These are phyloP conservation scores for Eucidaris tribuloides DNA, from an alignment of 35 echinoderm and acorn worm genomes.

Conservation along the genomic window DNA sequence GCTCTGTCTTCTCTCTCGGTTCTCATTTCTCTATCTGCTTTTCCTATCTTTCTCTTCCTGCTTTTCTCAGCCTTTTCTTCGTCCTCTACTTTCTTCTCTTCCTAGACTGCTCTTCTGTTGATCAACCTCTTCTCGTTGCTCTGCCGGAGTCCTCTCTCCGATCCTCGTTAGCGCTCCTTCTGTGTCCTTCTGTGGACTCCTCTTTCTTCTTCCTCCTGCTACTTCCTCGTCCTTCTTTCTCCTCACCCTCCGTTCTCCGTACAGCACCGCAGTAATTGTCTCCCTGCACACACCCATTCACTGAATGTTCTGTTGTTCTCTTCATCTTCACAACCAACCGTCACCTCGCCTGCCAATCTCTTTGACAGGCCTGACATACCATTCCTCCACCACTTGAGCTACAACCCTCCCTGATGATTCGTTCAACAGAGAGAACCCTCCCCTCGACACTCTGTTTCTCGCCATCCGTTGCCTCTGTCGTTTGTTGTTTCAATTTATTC, in stretches of 20 bases:
- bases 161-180: background rate
- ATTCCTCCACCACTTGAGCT: slow-evolving; percentile 12
- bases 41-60: background rate
- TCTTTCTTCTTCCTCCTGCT: background rate
- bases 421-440: too few species aligned
- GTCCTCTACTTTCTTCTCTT: background rate
- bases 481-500: too few species aligned
- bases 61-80: background rate
- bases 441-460: too few species aligned
- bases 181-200: background rate
- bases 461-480: too few species aligned
- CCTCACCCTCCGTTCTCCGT: background rate
- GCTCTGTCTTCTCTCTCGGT: background rate
- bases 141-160: background rate
- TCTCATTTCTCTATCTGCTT: background rate
- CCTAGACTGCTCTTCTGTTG: background rate
- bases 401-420: background rate
- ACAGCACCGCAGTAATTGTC: background rate
- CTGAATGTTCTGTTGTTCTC: too few species aligned
- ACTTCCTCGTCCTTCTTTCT: background rate
- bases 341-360: too few species aligned
- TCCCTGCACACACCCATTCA: too few species aligned
- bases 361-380: background rate
- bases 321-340: too few species aligned
- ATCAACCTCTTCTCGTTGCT: background rate